These are phyloP conservation scores for Holotrichia oblita DNA, from an alignment of 1,140 invertebrate species.

Conservation along the genomic window DNA sequence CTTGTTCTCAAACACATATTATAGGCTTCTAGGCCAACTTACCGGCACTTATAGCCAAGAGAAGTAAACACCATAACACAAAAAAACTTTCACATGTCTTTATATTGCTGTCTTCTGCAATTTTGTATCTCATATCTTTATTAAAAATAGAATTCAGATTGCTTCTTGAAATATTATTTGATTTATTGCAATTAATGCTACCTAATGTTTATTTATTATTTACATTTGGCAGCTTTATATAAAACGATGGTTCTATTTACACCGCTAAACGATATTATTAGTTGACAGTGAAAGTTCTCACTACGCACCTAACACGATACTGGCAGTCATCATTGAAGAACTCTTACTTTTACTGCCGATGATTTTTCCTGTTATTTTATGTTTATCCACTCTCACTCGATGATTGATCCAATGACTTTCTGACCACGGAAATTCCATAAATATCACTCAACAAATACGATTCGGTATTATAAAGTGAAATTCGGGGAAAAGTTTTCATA, in stretches of 20 bases:
- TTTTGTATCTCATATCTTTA: conserved; percentile 29
- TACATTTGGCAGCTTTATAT: too few relatives aligned
- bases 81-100: conserved; percentile 45
- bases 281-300: conserved; percentile 7
- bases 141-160: not conserved
- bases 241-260: too few relatives aligned
- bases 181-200: not conserved
- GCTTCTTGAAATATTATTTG: not conserved
- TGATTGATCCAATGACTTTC: too few relatives aligned
- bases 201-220: not conserved
- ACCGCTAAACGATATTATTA: not conserved
- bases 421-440: too few relatives aligned
- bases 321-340: not conserved
- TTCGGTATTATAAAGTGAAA: too few relatives aligned
- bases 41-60: conserved; percentile 48
- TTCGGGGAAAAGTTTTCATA: too few relatives aligned
- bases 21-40: conserved; percentile 6
- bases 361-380: not conserved
- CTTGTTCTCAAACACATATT: not conserved
- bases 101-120: not conserved
- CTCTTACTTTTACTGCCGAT: not conserved
- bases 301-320: not conserved
- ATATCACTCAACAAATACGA: too few relatives aligned
- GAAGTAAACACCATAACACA: conserved; percentile 47
- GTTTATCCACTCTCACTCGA: not conserved